These are phyloP conservation scores for Dexiosoma caninum DNA, from an alignment of 2,888 invertebrate genomes.

Conservation along the genomic window DNA sequence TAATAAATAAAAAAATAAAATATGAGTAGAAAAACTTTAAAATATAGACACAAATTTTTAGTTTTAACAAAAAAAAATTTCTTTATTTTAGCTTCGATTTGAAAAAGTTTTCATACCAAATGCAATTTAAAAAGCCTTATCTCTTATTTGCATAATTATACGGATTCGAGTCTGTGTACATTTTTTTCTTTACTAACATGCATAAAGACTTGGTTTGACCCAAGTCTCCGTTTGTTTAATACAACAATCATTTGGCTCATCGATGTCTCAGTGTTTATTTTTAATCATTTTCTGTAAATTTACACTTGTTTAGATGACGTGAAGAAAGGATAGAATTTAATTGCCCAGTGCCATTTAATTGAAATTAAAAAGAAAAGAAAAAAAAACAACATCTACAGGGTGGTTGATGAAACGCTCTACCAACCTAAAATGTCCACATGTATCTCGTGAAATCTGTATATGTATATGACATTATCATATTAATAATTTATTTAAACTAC, in stretches of 20 bases:
- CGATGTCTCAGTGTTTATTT: constrained; percentile 14
- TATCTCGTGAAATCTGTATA: too few relatives aligned
- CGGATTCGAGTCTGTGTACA: background rate
- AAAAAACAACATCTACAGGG: too few relatives aligned
- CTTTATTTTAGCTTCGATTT: background rate
- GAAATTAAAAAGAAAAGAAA: constrained; percentile 35
- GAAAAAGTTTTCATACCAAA: background rate
- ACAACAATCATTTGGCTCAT: constrained; percentile 25
- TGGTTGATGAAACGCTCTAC: too few relatives aligned
- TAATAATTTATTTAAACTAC: too few relatives aligned
- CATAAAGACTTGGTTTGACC: constrained; percentile 26
- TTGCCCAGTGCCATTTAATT: constrained; percentile 48
- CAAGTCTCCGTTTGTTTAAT: constrained; percentile 12
- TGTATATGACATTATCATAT: too few relatives aligned
- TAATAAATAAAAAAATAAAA: background rate
- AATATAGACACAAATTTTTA: too few relatives aligned
- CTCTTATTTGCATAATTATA: constrained; percentile 57
- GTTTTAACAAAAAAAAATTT: too few relatives aligned
- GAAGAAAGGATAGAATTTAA: constrained; percentile 16
- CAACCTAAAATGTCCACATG: too few relatives aligned
- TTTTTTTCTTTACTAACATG: constrained; percentile 31
- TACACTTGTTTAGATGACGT: constrained; percentile 47
- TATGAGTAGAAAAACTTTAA: too few relatives aligned
- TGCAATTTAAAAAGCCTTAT: background rate
- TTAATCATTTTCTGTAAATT: background rate